Base-by-base conservation (phyloP, 2,113 vertebrate genomes). In the Tympanuchus pallidicinctus region DNA sequence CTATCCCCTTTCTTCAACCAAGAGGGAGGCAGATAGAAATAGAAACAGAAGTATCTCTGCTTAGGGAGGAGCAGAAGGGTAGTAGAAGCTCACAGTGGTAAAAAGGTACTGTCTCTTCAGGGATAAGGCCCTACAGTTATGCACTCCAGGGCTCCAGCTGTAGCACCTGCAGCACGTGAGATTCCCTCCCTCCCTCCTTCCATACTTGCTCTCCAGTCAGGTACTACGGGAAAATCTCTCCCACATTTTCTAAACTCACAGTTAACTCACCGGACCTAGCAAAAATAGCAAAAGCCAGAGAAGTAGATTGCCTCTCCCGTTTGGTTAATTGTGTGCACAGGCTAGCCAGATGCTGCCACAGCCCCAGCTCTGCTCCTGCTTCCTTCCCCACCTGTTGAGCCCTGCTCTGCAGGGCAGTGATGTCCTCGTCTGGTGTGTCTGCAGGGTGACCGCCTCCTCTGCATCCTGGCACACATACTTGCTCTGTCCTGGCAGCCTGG, bases 391-490 rank as follows among this genome's bases (percentile, higher is more conserved):
- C 69, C 32, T 83, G 69, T 78, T 81, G 43, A 83, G 47, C n/a
- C 7, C 24, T 67, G 0, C 28, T 69, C 64, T 89, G 54, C 19
- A 5, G 40, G n/a, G 21, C 47, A 75, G 28, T 4, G 5, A 34
- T 1, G 0, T 9, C 65, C 13, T 71, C 32, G 25, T 47, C 18
- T 0, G 2, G 15, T 1, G 0, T 38, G 22, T 25, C 19, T 15
- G 8, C 16, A 40, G 60, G 76, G 10, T 11, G 45, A 59, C n/a
- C 34, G 21, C 19, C 54, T 82, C 56, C 42, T 38, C 48, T 73
- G 48, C 48, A 43, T 24, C 28, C 36, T 56, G 61, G 10, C 22
- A 34, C 38, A n/a, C 11, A 18, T 13, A 34, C 4, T 24, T 56
- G 22, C 48, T 66, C 30, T 13, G 30, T 32, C 21, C 22, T 4